These are phyloP conservation scores for Piezodorus guildinii DNA, from an alignment of 1,140 invertebrate genomes.

Conservation along the genomic window DNA sequence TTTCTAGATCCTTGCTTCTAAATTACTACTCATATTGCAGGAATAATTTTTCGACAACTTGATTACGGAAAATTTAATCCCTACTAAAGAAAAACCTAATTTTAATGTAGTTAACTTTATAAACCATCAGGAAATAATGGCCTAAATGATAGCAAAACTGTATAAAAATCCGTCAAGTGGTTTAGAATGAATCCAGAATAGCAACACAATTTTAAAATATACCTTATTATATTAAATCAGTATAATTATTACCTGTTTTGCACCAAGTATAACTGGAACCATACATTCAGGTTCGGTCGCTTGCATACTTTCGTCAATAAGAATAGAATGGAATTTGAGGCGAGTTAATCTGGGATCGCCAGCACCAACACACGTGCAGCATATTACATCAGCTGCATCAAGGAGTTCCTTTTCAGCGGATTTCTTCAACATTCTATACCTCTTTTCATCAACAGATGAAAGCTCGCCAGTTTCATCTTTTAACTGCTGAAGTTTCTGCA, in stretches of 20 bases:
- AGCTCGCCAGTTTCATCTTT: constrained; percentile 96
- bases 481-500: constrained; percentile 90
- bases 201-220: no score
- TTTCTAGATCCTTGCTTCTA: no score
- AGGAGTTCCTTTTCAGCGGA: constrained; percentile 84
- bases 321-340: constrained; percentile 91
- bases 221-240: no score
- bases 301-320: constrained; percentile 96
- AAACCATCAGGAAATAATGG: no score
- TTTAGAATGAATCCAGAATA: no score
- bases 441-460: constrained; percentile 84
- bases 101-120: no score
- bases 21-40: no score
- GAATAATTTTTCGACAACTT: no score
- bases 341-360: constrained; percentile 85
- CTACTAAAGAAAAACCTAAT: no score
- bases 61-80: no score
- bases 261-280: constrained; percentile 97
- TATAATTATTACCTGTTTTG: constrained; percentile 61
- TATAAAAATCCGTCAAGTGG: no score
- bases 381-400: constrained; percentile 95
- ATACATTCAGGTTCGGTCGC: constrained; percentile 97
- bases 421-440: constrained; percentile 85
- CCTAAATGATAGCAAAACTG: no score
- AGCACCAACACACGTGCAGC: constrained; percentile 97